A percentile compares a stretch with the other conserved stretches of the same genome.
These are phyloP conservation scores for Linepithema humile DNA, from an alignment of 1,140 invertebrate genomes.

Conservation along the genomic window DNA sequence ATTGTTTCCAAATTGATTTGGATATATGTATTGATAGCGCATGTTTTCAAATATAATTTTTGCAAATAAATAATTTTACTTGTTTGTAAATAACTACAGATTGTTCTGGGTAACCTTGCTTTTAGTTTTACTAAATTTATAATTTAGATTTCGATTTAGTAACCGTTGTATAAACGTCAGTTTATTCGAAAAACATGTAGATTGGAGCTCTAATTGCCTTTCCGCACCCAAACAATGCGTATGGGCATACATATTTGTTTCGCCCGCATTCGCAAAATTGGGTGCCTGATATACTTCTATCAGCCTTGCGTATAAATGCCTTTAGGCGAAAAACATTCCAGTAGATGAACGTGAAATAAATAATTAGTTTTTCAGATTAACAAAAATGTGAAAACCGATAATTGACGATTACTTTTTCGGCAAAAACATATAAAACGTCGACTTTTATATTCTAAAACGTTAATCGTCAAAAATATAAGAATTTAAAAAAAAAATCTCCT, in stretches of 20 bases:
- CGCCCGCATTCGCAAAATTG: constrained; percentile 24
- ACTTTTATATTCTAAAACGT: not conserved
- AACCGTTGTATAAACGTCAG: constrained; percentile 22
- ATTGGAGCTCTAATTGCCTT: constrained; percentile 41
- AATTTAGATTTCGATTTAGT: constrained; percentile 49
- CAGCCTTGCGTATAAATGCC: constrained; percentile 2
- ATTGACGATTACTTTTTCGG: not conserved
- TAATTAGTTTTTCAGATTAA: constrained; percentile 3
- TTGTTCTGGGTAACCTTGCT: not conserved
- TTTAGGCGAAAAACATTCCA: constrained; percentile 4
- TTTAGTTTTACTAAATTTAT: not conserved
- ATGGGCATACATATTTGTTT: constrained; percentile 33
- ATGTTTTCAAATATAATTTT: too few relatives aligned
- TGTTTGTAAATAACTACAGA: too few relatives aligned
- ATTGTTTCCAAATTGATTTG: too few relatives aligned
- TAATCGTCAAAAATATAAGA: not conserved
- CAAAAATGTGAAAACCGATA: not conserved
- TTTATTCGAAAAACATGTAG: constrained; percentile 27
- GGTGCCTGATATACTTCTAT: constrained; percentile 41
- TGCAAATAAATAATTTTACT: too few relatives aligned
- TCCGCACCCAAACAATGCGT: constrained; percentile 43
- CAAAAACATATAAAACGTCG: not conserved
- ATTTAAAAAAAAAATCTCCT: not conserved
- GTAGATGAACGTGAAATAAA: not conserved
- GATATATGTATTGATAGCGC: too few relatives aligned